phyloP scores from a whole-genome alignment of 2,113 vertebrate genomes.

The Hystrix cristata region DNA sequence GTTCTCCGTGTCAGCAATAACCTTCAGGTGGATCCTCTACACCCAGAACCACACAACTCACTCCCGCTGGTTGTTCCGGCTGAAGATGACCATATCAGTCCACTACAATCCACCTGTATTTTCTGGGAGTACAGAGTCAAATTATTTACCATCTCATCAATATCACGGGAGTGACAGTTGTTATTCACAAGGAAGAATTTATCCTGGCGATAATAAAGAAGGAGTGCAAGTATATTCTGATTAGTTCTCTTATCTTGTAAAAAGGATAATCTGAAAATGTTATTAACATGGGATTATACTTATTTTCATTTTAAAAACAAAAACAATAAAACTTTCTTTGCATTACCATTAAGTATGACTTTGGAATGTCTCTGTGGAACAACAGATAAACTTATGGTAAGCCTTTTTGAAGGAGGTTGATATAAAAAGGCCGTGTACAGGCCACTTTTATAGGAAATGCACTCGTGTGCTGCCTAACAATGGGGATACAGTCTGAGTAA shows the following conservation, averaged over 20 bases:
- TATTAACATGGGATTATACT: not conserved
- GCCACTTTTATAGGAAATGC: not conserved
- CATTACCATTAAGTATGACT: not conserved
- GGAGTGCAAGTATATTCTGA: not conserved
- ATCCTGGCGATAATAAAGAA: not conserved
- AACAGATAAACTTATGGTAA: not conserved
- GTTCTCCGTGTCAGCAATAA: no score
- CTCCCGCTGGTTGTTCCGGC: no score
- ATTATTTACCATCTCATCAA: not conserved
- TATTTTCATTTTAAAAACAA: not conserved
- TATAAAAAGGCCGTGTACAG: not conserved
- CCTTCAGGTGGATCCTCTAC: no score
- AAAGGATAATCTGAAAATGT: not conserved
- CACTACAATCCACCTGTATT: not conserved
- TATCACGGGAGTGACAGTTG: not conserved
- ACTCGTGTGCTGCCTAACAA: no score
- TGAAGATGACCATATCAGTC: no score
- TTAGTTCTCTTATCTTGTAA: not conserved
- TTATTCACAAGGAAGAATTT: not conserved
- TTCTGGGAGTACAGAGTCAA: not conserved
- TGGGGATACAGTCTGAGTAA: not conserved
- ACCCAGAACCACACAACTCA: no score
- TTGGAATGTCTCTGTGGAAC: not conserved
- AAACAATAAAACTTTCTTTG: not conserved
- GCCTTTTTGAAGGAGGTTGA: not conserved